phyloP scores from a whole-genome alignment of 2,797 vertebrate genomes.

The Pseudomugil gertrudae region DNA sequence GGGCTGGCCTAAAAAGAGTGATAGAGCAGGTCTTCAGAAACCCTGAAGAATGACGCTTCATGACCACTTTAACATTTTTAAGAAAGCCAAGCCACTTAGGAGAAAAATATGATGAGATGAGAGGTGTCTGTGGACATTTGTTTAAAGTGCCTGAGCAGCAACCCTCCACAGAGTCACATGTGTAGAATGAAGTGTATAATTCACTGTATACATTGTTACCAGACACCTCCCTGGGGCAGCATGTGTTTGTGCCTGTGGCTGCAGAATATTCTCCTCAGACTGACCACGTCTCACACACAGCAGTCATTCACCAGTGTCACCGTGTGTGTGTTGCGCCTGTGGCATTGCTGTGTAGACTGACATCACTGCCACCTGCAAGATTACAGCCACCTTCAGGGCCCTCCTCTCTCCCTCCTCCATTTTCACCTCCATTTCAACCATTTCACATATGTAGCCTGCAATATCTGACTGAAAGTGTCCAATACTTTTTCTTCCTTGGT shows the following conservation, averaged over 20 bases:
- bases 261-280: conserved; percentile 40
- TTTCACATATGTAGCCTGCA: conserved; percentile 38
- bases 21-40: not conserved
- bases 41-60: not conserved
- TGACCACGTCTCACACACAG: conserved; percentile 49
- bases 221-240: conserved; percentile 45
- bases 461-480: conserved; percentile 15
- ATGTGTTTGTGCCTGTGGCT: conserved; percentile 56
- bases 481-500: conserved; percentile 10
- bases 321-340: conserved; percentile 52
- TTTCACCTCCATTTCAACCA: conserved; percentile 22
- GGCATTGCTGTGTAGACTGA: conserved; percentile 50
- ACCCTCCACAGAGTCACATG: conserved; percentile 1
- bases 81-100: not conserved
- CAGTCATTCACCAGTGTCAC: conserved; percentile 16
- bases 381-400: conserved; percentile 47
- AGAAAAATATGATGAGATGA: not conserved
- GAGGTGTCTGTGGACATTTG: not conserved
- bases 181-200: conserved; percentile 10
- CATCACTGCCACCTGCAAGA: conserved; percentile 53
- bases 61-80: not conserved
- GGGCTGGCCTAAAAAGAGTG: not conserved
- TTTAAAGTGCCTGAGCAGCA: not conserved
- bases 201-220: conserved; percentile 42
- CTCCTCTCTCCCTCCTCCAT: conserved; percentile 30